Evolutionary conservation across 37 sponge, comb jelly and placozoan species (phyloP).

Genomic region (Spongilla lacustris): DNA sequence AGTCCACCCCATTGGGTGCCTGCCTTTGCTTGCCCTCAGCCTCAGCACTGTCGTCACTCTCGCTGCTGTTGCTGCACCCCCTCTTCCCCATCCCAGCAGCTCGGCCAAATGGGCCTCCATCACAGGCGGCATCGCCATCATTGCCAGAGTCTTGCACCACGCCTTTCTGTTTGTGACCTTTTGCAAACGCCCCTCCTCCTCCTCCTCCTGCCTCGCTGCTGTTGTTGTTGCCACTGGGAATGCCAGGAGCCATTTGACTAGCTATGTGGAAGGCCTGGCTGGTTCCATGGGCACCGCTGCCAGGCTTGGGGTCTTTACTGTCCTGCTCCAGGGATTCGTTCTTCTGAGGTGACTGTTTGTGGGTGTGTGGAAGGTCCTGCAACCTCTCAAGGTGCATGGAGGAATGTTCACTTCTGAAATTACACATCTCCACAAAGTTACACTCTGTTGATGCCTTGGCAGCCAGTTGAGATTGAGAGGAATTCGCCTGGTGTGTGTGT

Average conservation of each 20-base stretch:
- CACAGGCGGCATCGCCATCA: not conserved
- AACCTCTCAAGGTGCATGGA: not conserved
- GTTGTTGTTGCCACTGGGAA: not conserved
- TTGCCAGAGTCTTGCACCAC: not conserved
- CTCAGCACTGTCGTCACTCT: not conserved
- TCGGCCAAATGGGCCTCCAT: not conserved
- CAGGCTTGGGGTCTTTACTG: not conserved
- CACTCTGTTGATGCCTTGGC: not conserved
- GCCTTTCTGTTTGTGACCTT: not conserved
- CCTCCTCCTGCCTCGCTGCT: not conserved
- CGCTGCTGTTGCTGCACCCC: not conserved
- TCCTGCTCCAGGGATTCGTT: not conserved
- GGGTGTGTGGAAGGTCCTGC: not conserved
- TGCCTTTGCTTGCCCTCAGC: not conserved
- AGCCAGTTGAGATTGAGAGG: not conserved
- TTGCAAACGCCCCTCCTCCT: not conserved
- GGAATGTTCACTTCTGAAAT: not conserved
- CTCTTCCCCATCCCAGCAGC: not conserved
- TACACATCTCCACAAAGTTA: not conserved
- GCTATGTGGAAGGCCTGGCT: not conserved
- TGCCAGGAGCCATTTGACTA: not conserved
- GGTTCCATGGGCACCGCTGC: not conserved
- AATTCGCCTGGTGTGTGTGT: not conserved
- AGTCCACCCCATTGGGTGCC: not conserved
- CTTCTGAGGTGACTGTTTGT: not conserved